Evolutionary conservation across 2,797 vertebrate genomes (phyloP).

Genomic region (Eospalax fontanierii): DNA sequence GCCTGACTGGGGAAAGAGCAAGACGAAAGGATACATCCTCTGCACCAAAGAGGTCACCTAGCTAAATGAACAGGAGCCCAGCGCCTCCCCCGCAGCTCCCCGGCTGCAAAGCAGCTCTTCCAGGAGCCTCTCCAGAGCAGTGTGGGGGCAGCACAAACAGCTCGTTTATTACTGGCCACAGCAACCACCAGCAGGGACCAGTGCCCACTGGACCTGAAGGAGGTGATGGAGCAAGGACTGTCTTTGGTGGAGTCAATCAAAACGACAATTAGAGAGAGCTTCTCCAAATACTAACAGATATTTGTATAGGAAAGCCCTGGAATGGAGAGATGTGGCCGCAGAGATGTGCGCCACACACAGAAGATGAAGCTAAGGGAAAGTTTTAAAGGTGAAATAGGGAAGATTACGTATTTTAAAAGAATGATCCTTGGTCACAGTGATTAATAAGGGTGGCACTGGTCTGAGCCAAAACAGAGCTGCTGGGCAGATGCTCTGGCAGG

Average conservation of each 20-base stretch:
- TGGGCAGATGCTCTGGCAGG: neutral
- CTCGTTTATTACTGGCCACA: neutral
- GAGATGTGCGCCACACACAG: neutral
- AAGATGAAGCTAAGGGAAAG: neutral
- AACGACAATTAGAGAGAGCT: neutral
- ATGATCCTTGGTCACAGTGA: neutral
- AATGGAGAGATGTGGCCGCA: neutral
- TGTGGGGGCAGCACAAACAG: neutral
- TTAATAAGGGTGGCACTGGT: neutral
- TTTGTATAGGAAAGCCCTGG: neutral
- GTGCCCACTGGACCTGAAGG: neutral
- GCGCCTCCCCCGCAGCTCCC: neutral
- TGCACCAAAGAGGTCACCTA: neutral
- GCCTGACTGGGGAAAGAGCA: neutral
- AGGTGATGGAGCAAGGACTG: neutral
- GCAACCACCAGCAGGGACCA: neutral
- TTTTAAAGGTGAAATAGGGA: neutral
- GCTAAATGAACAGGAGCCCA: neutral
- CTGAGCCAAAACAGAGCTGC: neutral
- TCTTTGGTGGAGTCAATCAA: neutral
- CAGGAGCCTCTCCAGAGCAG: neutral
- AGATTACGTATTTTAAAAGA: neutral
- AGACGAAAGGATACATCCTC: neutral
- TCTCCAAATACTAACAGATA: neutral
- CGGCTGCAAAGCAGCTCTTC: neutral